Evolutionary conservation across 2,113 vertebrate species (phyloP).

Genomic region (Dinomys branickii): DNA sequence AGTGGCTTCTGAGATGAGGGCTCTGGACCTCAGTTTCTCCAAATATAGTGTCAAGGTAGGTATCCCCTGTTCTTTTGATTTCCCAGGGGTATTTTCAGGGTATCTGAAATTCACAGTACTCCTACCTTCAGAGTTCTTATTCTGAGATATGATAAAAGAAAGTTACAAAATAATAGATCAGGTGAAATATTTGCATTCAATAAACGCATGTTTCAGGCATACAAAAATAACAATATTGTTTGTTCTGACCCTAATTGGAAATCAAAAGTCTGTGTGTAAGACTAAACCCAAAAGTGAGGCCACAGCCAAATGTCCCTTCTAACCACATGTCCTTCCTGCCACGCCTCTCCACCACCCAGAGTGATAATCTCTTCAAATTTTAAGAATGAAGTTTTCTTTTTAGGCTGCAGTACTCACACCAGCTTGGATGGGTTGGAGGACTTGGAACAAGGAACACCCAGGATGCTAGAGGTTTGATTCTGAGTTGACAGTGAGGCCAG

Average conservation of each 20-base stretch:
- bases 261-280: background rate
- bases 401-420: background rate
- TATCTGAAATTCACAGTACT: background rate
- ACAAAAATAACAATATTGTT: background rate
- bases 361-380: background rate
- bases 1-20: background rate
- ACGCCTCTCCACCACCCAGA: background rate
- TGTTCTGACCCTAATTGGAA: background rate
- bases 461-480: background rate
- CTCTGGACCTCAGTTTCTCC: conserved; percentile 13
- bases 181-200: conserved; percentile 7
- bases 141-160: background rate
- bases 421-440: background rate
- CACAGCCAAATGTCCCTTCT: background rate
- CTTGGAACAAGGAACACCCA: background rate
- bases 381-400: background rate
- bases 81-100: background rate
- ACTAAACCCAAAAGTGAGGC: background rate
- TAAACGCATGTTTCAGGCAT: background rate
- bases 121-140: background rate
- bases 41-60: background rate
- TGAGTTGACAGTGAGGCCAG: background rate
- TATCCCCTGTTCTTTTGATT: background rate
- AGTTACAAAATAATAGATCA: background rate
- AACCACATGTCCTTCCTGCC: background rate